Base-by-base conservation (phyloP, 1,140 invertebrate genomes). In the Cataglyphis hispanica region DNA sequence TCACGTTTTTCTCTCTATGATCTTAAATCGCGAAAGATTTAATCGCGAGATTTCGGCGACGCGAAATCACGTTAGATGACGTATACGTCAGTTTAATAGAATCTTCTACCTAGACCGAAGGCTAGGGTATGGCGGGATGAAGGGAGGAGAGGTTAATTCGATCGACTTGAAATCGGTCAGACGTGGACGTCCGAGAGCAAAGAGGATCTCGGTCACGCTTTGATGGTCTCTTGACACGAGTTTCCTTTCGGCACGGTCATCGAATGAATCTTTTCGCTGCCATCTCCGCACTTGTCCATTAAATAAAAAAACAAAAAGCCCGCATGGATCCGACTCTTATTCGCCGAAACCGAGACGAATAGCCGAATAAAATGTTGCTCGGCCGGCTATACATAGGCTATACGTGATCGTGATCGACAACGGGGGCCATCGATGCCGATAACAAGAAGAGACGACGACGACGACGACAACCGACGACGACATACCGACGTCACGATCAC, bases 381-480 rank as follows among this genome's bases (percentile, higher is more conserved):
- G 86, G 86, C 89, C 88, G 88, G 86, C 84, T 77, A 72, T 66
- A 81, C 85, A 85, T 80, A 88, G 81, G n/a, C n/a, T n/a, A n/a
- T 86, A 76, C 87, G 81, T 37, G 90, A 90, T 92, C 92, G 91
- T 93, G 92, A 93, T 94, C 92, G 92, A 91, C 75, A 78, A 56
- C 78, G 61, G 58, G 74, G 86, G n/a, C n/a, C 86, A 63, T 78
- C 80, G 78, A 86, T 70, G 74, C 90, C 87, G 89, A 86, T 87
- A 88, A 88, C 85, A 86, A 34, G 27, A 50, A 19, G 46, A 31
- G 4, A 43, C 40, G 1, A 43, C 40, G 10, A 50, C 43, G 43
- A 89, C 87, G 87, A 56, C 91, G 88, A 91, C 91, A 91, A 81
- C 67, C 13, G 40, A 91, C 88, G 89, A 89, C 89, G 89, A 88